Percentiles rank a stretch among this genome's conserved stretches.
Conservation (phyloP, 2,888 invertebrate genomes). For the Ormyrus pomaceus region DNA sequence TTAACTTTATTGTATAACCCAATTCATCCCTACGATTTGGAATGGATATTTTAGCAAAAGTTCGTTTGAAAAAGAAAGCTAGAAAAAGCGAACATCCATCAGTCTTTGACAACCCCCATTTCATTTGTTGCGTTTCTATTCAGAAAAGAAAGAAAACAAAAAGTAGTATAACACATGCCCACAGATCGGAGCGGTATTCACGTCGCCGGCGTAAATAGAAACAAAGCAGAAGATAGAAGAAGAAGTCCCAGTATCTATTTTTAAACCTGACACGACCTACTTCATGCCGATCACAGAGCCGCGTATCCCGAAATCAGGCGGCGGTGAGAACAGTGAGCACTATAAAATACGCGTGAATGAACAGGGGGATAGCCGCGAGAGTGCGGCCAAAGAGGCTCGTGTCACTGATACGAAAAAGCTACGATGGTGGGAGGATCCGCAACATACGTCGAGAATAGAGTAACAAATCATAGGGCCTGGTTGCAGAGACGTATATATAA, state of each 20-base stretch:
- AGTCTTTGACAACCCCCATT: too few species aligned
- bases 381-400: not conserved
- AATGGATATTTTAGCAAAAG: too few species aligned
- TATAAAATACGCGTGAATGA: slow-evolving; percentile 31
- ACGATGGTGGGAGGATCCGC: slow-evolving; percentile 22
- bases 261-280: slow-evolving; percentile 10
- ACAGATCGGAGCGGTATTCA: not conserved
- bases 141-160: not conserved
- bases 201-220: too few species aligned
- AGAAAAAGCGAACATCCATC: too few species aligned
- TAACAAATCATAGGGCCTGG: slow-evolving; percentile 68
- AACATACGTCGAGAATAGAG: slow-evolving; percentile 68
- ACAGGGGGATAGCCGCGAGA: not conserved
- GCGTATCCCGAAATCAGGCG: slow-evolving; percentile 15
- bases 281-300: slow-evolving; percentile 1
- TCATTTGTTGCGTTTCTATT: not conserved
- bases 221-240: too few species aligned
- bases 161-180: not conserved
- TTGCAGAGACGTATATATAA: slow-evolving; percentile 7
- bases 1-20: too few species aligned
- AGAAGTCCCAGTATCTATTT: slow-evolving; percentile 7
- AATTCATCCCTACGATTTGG: too few species aligned
- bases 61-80: too few species aligned
- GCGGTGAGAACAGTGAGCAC: not conserved
- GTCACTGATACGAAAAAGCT: not conserved